Conservation (phyloP, 2,113 vertebrate genomes). For the Megalops atlanticus region DNA sequence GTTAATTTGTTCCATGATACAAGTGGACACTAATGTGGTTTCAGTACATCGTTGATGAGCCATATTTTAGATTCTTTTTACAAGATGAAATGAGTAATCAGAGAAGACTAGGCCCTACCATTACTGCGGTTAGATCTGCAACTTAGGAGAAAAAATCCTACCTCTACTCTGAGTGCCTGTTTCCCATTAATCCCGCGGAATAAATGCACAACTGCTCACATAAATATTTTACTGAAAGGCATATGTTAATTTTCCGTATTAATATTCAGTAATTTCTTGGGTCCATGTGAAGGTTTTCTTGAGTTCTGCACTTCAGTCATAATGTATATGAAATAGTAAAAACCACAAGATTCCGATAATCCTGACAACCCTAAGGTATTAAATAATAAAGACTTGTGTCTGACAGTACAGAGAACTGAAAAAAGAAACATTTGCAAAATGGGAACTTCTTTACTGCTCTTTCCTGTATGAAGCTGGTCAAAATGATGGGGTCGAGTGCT, state of each 20-base stretch:
- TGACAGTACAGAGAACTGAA: neutral
- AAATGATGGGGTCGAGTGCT: no score
- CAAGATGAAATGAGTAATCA: no score
- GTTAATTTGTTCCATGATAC: no score
- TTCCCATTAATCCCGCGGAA: neutral
- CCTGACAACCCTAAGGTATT: neutral
- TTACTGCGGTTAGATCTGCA: no score
- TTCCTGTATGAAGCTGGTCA: no score
- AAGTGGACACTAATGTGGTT: no score
- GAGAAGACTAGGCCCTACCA: no score
- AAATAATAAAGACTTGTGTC: neutral
- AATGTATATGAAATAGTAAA: conserved; percentile 7
- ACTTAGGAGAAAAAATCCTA: neutral
- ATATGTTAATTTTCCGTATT: neutral
- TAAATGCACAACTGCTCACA: neutral
- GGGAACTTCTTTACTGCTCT: no score
- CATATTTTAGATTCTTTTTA: no score
- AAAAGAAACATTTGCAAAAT: no score
- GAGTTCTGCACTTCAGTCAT: neutral
- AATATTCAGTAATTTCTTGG: neutral
- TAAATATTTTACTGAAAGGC: conserved; percentile 2
- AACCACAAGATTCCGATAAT: neutral
- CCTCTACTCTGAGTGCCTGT: neutral
- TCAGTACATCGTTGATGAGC: no score
- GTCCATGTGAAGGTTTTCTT: neutral